Percentiles rank a stretch among this genome's conserved stretches.
These are phyloP conservation scores for Pseudorectes ferrugineus DNA, from an alignment of 2,113 vertebrate species.

Conservation along the genomic window DNA sequence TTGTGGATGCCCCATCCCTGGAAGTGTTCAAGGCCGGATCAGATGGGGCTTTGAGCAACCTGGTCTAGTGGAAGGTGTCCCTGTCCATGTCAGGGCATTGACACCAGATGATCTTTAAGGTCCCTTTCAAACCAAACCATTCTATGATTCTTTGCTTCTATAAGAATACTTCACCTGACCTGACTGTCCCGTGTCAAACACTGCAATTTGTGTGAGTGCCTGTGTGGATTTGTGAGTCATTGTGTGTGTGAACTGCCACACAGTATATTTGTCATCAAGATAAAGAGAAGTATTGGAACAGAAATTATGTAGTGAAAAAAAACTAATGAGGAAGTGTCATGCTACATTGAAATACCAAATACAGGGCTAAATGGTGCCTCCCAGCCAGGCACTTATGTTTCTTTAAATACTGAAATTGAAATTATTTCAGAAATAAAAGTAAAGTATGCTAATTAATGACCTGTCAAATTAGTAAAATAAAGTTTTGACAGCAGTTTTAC, in stretches of 20 bases:
- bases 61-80: background rate
- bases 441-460: background rate
- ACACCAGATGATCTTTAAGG: background rate
- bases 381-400: accelerated
- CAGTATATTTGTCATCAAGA: background rate
- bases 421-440: background rate
- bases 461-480: background rate
- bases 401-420: background rate
- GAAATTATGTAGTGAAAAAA: background rate
- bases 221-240: background rate
- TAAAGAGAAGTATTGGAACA: background rate
- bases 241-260: background rate
- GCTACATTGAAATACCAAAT: background rate
- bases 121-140: background rate
- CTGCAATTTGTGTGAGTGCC: background rate
- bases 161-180: background rate
- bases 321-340: background rate
- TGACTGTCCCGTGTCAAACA: background rate
- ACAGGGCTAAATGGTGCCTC: background rate
- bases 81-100: accelerated
- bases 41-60: background rate
- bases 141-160: background rate
- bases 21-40: accelerated
- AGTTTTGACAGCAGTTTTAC: background rate
- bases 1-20: background rate